These are phyloP conservation scores for Laterallus jamaicensis DNA, from an alignment of 2,113 vertebrate genomes.

Conservation along the genomic window DNA sequence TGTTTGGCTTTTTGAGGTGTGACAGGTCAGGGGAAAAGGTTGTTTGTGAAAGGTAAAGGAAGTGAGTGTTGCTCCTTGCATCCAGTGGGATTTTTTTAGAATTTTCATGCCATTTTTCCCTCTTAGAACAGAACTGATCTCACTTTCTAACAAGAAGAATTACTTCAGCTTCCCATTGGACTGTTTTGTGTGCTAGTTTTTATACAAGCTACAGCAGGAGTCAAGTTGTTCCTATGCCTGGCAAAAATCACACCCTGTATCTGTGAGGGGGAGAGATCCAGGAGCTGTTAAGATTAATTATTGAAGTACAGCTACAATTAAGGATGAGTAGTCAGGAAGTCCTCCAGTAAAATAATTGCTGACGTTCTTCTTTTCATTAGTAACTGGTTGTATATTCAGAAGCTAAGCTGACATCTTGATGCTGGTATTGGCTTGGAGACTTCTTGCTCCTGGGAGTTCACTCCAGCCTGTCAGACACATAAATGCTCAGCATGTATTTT, in stretches of 20 bases:
- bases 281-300: slow-evolving; percentile 39
- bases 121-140: neutral
- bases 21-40: neutral
- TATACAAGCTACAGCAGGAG: neutral
- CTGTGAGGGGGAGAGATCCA: neutral
- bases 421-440: neutral
- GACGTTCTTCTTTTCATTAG: slow-evolving; percentile 18
- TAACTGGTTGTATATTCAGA: neutral
- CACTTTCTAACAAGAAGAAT: neutral
- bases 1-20: neutral
- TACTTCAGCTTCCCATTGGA: neutral
- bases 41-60: neutral
- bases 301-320: slow-evolving; percentile 37
- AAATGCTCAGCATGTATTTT: neutral
- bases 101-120: neutral
- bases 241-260: neutral
- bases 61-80: neutral
- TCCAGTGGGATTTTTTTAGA: neutral
- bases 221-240: neutral
- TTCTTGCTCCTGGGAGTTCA: neutral
- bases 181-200: neutral
- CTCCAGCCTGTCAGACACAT: neutral
- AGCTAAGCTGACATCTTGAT: neutral
- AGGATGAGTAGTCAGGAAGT: slow-evolving; percentile 50
- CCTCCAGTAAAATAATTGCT: neutral